A percentile compares a stretch with the other conserved stretches of the same genome.
These are phyloP conservation scores for Fregetta grallaria DNA, from an alignment of 2,113 vertebrate species.

Conservation along the genomic window DNA sequence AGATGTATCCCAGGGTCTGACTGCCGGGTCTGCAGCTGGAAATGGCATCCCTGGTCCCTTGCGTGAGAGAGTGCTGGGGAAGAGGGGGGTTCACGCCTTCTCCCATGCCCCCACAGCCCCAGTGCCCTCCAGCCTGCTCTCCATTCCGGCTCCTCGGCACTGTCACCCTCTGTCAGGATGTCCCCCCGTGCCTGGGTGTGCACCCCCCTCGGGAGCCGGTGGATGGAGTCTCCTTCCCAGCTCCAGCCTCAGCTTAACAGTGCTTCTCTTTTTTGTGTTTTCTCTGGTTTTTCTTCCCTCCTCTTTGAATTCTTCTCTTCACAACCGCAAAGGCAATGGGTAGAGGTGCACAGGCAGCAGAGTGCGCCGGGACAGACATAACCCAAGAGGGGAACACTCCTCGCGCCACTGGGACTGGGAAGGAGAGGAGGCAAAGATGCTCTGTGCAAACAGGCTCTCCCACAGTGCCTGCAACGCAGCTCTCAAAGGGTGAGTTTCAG, in stretches of 20 bases:
- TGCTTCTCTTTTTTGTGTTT: not conserved
- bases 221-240: not conserved
- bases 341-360: not conserved
- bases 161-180: not conserved
- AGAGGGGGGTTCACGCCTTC: not conserved
- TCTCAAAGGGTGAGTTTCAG: not conserved
- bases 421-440: not conserved
- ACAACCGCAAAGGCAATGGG: not conserved
- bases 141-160: not conserved
- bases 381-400: not conserved
- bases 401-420: not conserved
- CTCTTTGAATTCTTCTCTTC: not conserved
- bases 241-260: not conserved
- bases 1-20: not conserved
- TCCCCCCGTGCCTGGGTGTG: not conserved
- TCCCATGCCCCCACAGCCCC: not conserved
- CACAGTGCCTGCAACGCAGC: accelerated
- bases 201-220: accelerated
- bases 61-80: accelerated
- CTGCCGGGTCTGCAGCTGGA: not conserved
- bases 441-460: not conserved
- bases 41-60: not conserved
- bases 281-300: not conserved
- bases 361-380: not conserved
- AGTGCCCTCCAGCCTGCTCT: not conserved